These are phyloP conservation scores for Rhincodon typus DNA, from an alignment of 2,797 vertebrate species.

Conservation along the genomic window DNA sequence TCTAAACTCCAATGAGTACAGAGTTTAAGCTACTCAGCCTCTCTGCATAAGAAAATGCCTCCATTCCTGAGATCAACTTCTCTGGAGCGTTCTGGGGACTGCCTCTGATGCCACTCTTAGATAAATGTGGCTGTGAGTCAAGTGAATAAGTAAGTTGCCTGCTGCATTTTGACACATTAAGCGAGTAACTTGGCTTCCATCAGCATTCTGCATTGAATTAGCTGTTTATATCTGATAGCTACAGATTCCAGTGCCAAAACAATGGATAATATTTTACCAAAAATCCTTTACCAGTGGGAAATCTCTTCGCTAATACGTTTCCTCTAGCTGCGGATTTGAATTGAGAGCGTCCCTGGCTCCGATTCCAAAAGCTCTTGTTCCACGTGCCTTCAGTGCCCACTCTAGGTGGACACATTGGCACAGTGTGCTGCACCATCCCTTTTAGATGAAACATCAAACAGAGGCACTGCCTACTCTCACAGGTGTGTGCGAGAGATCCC, in stretches of 20 bases:
- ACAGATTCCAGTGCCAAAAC: background rate
- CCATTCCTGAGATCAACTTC: no score
- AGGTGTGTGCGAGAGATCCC: background rate
- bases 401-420: no score
- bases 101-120: no score
- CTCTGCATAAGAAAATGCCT: no score
- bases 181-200: background rate
- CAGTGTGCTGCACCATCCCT: background rate
- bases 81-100: no score
- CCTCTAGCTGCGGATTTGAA: background rate
- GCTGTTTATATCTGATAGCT: background rate
- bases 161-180: background rate
- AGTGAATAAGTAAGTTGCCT: background rate
- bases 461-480: no score
- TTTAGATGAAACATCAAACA: background rate
- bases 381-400: no score
- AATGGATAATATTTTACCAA: background rate
- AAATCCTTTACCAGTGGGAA: background rate
- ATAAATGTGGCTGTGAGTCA: background rate
- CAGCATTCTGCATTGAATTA: background rate
- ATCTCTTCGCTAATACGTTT: background rate
- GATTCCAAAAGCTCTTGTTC: no score
- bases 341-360: background rate
- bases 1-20: no score
- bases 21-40: no score